Base-by-base conservation (phyloP, 2,797 vertebrate species). In the Esox lucius region DNA sequence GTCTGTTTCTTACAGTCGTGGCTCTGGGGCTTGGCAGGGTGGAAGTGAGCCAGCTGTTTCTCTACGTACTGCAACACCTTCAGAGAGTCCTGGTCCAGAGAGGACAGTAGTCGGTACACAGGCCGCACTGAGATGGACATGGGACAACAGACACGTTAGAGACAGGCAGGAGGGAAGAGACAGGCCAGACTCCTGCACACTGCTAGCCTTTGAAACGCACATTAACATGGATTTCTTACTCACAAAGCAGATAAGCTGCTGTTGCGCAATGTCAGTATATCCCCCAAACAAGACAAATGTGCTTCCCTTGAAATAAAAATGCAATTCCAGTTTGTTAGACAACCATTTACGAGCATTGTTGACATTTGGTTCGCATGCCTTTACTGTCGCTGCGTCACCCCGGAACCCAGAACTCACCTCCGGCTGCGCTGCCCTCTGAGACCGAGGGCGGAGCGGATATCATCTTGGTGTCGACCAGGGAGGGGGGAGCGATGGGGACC, bases 1-100 rank as follows among this genome's bases (percentile, higher is more conserved):
- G 56, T 59, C 56, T 61, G 56, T 59, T 11, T 9, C 97, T 98
- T 94, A 99, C 98, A 96, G 94, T 96, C 92, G 75, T 94, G 95
- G 91, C 95, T 94, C 93, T 86, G 94, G 88, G 96, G 95, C 80
- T 95, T 93, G 73, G 96, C 87, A 5, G 97, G 97, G 86, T 97
- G 96, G 91, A 99, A 97, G 88, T 98, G 95, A 81, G 96, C 97
- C 93, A 99, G 91, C 84, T 99, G 96, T 79, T 97, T 97, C 93
- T 99, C 98, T 0, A 99, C 96, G 71, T 97, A 97, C 90, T 98
- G 97, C 26, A 99, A 93, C 87, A 99, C 95, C 89, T 97, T 98
- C 95, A 98, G 96, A 86, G 97, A 98, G 86, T 97, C 94, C 87
- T 95, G 95, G 75, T 98, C 96, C 88, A 96, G 96, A 81, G 95